Conservation (phyloP, 1,140 invertebrate species). For the Drosophila erecta region DNA sequence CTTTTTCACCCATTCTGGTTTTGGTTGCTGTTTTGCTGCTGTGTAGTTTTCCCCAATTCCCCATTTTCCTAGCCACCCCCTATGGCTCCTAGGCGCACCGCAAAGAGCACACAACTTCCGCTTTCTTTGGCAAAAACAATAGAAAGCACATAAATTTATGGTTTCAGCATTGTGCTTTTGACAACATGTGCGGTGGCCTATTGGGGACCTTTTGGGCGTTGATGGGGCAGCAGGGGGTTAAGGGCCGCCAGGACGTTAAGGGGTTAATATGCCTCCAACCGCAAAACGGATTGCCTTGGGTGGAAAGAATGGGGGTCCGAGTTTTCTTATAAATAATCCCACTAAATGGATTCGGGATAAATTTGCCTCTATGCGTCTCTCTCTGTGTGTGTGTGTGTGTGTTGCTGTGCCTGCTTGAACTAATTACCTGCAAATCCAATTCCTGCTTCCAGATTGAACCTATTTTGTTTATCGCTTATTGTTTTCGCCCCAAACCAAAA, state of each 20-base stretch:
- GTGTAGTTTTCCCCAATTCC: constrained; percentile 50
- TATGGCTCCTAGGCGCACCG: constrained; percentile 11
- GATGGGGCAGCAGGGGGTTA: neutral
- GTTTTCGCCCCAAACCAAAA: constrained; percentile 33
- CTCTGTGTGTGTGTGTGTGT: constrained; percentile 4
- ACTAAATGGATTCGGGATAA: constrained; percentile 79
- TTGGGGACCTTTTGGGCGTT: constrained; percentile 33
- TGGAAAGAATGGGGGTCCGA: constrained; percentile 13
- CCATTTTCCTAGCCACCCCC: constrained; percentile 7
- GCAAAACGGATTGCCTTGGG: constrained; percentile 76
- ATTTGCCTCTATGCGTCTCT: constrained; percentile 25
- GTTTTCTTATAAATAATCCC: constrained; percentile 81
- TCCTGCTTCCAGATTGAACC: constrained; percentile 54
- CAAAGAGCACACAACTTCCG: constrained; percentile 66
- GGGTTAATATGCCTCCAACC: constrained; percentile 82
- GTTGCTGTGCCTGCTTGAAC: constrained; percentile 62
- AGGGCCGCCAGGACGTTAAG: constrained; percentile 57
- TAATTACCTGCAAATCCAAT: constrained; percentile 78
- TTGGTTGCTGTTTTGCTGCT: constrained; percentile 42
- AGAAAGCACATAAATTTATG: constrained; percentile 83
- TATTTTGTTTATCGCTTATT: constrained; percentile 54
- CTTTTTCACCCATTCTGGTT: constrained; percentile 55
- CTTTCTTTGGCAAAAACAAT: constrained; percentile 83
- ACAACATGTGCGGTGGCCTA: constrained; percentile 69
- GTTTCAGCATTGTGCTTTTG: constrained; percentile 82